phyloP scores from a whole-genome alignment of 2,797 vertebrate genomes.

The Coregonus ussuriensis region DNA sequence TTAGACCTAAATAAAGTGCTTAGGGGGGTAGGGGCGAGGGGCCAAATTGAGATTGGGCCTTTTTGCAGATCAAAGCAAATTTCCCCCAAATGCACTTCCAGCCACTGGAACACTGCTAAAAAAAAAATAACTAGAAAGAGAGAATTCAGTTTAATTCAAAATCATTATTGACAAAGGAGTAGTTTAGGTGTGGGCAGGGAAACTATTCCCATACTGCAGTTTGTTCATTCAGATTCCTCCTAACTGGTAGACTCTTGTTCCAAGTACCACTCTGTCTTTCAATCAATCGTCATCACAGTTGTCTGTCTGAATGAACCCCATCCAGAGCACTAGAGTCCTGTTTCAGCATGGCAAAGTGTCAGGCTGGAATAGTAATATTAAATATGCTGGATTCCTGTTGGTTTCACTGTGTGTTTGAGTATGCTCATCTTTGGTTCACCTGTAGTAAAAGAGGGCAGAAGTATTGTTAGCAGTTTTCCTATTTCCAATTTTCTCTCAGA shows the following conservation, averaged over 20 bases:
- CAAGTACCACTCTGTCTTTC: constrained; percentile 32
- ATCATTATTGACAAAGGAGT: constrained; percentile 38
- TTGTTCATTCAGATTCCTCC: constrained; percentile 41
- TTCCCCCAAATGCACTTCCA: constrained; percentile 62
- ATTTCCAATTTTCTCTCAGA: constrained; percentile 51
- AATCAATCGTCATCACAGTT: constrained; percentile 12
- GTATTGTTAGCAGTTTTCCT: constrained; percentile 58
- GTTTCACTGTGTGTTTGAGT: constrained; percentile 41
- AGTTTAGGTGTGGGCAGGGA: constrained; percentile 41
- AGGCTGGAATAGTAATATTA: constrained; percentile 42
- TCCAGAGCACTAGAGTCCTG: not conserved
- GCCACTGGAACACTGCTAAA: constrained; percentile 35
- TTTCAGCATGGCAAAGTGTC: constrained; percentile 19
- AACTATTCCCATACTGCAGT: constrained; percentile 25
- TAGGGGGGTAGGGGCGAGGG: constrained; percentile 13
- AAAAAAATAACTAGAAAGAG: constrained; percentile 24
- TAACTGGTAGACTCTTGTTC: constrained; percentile 52
- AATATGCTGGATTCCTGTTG: constrained; percentile 57
- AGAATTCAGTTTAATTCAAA: constrained; percentile 13
- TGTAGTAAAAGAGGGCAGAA: constrained; percentile 36
- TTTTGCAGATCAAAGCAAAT: constrained; percentile 35
- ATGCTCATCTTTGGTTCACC: constrained; percentile 11
- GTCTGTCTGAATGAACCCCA: not conserved
- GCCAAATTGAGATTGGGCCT: not conserved
- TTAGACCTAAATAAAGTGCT: constrained; percentile 18